phyloP scores from a whole-genome alignment of 1,140 invertebrate species.

The Saxidomus purpurata region DNA sequence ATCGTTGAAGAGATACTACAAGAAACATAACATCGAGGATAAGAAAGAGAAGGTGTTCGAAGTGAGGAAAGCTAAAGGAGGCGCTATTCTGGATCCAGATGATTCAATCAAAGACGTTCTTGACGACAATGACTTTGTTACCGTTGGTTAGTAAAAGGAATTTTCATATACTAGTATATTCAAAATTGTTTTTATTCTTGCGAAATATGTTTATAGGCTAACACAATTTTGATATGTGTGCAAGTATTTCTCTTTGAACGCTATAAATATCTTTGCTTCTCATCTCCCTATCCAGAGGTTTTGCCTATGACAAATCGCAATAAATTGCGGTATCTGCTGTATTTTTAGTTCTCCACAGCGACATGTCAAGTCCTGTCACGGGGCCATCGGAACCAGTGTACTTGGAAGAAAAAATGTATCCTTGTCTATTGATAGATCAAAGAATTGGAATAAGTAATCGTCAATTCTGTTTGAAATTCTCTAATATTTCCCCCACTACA shows the following conservation, averaged over 20 bases:
- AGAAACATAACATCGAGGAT: constrained; percentile 76
- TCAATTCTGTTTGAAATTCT: too few species aligned
- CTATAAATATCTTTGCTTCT: too few species aligned
- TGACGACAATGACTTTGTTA: constrained; percentile 90
- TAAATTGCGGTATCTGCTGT: too few species aligned
- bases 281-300: too few species aligned
- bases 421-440: too few species aligned
- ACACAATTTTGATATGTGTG: too few species aligned
- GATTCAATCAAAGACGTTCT: constrained; percentile 89
- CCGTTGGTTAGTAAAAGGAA: constrained; percentile 88
- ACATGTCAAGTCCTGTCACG: constrained; percentile 87
- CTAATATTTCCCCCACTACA: too few species aligned
- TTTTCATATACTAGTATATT: neutral
- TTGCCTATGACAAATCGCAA: too few species aligned
- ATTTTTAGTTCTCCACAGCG: constrained; percentile 88
- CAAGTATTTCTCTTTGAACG: too few species aligned
- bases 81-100: constrained; percentile 89
- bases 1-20: constrained; percentile 88
- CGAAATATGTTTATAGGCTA: too few species aligned
- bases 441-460: too few species aligned
- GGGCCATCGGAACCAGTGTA: constrained; percentile 89
- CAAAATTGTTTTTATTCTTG: neutral
- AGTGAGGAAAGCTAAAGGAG: constrained; percentile 89
- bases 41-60: constrained; percentile 87
- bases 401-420: constrained; percentile 89